Evolutionary conservation across 2,888 invertebrate species (phyloP).

Genomic region (Philereme vetulata): DNA sequence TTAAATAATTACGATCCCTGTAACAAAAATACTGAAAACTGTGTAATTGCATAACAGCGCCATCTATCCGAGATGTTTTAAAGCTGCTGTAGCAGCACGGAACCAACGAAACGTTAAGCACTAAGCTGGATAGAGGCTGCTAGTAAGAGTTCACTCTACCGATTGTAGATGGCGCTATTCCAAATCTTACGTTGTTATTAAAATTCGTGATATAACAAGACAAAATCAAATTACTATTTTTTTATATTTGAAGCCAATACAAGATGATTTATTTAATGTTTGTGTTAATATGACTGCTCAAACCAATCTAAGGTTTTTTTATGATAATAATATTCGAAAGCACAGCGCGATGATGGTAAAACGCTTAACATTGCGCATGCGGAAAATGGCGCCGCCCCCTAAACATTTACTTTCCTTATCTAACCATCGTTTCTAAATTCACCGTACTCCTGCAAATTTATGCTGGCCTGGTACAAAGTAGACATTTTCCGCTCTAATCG

Average conservation of each 20-base stretch:
- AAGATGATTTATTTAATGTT: no score
- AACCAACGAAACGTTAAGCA: neutral
- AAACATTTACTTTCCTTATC: constrained; percentile 54
- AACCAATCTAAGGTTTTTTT: neutral
- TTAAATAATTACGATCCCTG: neutral
- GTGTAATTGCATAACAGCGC: constrained; percentile 1
- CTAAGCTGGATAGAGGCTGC: neutral
- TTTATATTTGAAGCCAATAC: no score
- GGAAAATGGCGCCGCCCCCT: constrained; percentile 56
- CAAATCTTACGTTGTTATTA: neutral
- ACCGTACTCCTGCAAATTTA: constrained; percentile 35
- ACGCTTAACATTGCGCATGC: constrained; percentile 40
- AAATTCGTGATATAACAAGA: no score
- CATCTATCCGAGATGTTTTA: constrained; percentile 5
- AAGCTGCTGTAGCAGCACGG: neutral
- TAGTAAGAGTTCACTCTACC: neutral
- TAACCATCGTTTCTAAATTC: constrained; percentile 43
- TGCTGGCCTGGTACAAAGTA: constrained; percentile 73
- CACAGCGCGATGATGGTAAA: neutral
- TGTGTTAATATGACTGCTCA: neutral
- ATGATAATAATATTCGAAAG: constrained; percentile 1
- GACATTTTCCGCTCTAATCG: constrained; percentile 84
- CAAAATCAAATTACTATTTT: neutral
- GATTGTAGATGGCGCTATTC: constrained; percentile 18
- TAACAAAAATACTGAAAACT: neutral